Evolutionary conservation across 2,113 vertebrate species (phyloP).

Genomic region (Heterochromis multidens): DNA sequence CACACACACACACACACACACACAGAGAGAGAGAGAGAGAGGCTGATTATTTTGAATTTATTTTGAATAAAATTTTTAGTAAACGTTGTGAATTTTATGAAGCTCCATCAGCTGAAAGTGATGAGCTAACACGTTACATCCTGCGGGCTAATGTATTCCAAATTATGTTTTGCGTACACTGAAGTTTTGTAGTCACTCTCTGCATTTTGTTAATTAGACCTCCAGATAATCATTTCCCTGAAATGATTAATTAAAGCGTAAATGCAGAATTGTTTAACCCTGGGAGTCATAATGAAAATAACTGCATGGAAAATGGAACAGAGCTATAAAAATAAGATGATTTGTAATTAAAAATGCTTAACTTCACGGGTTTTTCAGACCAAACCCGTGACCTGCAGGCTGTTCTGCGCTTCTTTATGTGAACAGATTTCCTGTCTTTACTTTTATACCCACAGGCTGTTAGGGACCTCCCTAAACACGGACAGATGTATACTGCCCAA

Average conservation of each 20-base stretch:
- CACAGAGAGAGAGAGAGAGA: background rate
- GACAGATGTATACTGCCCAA: background rate
- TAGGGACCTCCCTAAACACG: background rate
- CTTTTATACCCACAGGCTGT: background rate
- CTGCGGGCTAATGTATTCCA: background rate
- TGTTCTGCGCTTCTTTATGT: background rate
- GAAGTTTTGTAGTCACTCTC: background rate
- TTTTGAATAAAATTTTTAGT: background rate
- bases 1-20: background rate
- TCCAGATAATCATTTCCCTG: background rate
- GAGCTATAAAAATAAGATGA: background rate
- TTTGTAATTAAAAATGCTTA: background rate
- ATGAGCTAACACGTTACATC: background rate
- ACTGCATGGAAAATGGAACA: background rate
- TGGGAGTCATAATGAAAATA: background rate
- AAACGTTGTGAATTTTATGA: background rate
- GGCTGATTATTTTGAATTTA: background rate
- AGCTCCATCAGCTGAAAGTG: background rate
- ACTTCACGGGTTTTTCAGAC: background rate
- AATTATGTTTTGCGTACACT: background rate
- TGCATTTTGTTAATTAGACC: background rate
- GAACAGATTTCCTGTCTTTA: background rate
- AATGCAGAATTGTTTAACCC: background rate
- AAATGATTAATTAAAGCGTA: background rate
- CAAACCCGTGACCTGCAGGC: background rate